Evolutionary conservation across 1,140 invertebrate genomes (phyloP), one percentile per base, ranked within the genome.

Genomic region (Maconellicoccus hirsutus): DNA sequence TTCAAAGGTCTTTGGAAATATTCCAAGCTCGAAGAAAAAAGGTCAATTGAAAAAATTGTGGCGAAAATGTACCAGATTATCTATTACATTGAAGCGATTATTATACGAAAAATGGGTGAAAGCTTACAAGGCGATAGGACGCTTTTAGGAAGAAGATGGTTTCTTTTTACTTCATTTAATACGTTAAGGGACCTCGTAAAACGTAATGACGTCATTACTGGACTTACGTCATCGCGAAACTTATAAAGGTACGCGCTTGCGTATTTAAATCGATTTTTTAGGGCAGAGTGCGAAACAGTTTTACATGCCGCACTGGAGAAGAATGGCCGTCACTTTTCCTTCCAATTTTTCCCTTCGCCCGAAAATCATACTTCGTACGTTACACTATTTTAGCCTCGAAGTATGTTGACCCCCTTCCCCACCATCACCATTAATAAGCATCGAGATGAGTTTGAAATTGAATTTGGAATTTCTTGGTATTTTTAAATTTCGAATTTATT

Each of bases 191-290:
- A 66, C 61, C 61, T 66, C 61, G 61, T 66, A 66, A 66, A 66
- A 66, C 61, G 25, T 66, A 66, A 66, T 66, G 61, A 66, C 61
- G 61, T 66, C 61, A 66, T 66, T 66, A 66, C 61, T 26, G 61
- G 61, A 66, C 61, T 66, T 66, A 66, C 61, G 61, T 66, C 61
- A 66, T 26, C 21, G 61, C 61, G 16, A 66, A 66, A 66, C 14
- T 26, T 26, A 66, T 66, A 66, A 66, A 66, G 61, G 61, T 66
- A 66, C 25, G 25, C 61, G 61, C 61, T 66, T 66, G 21, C 25
- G 22, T 23, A 23, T 16, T 23, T 16, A 19, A 66, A 66, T 66
- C 61, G 61, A 66, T 66, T 66, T 66, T 66, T 66, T 66, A 26
- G 61, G 61, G 21, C 22, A 66, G 61, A 52, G n/a, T 19, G 42